Evolutionary conservation across 2,113 vertebrate genomes (phyloP).

Genomic region (Calonectris borealis): DNA sequence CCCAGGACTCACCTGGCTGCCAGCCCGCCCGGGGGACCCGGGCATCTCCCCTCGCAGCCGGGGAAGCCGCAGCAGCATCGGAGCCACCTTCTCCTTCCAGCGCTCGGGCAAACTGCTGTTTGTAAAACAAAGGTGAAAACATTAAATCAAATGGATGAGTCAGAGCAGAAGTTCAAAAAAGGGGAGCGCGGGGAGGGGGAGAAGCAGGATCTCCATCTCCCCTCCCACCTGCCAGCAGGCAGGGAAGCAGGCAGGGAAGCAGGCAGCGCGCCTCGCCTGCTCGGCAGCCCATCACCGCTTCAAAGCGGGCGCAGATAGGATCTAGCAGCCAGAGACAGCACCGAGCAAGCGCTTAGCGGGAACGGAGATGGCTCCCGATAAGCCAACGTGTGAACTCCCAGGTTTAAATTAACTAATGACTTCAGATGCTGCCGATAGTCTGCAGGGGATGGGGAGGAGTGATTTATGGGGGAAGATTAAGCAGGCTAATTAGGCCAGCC

Average conservation of each 20-base stretch:
- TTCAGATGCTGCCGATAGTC: slow-evolving; percentile 59
- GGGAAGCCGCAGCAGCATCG: not conserved
- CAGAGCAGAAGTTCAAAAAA: slow-evolving; percentile 54
- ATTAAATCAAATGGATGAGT: slow-evolving; percentile 42
- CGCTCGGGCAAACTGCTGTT: not conserved
- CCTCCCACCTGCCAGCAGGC: slow-evolving; percentile 37
- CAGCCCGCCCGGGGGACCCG: not conserved
- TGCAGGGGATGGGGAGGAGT: slow-evolving; percentile 51
- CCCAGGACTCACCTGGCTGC: slow-evolving; percentile 26
- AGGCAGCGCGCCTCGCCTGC: not conserved
- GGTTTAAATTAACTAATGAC: slow-evolving; percentile 66
- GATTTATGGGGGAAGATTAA: slow-evolving; percentile 63
- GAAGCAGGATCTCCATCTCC: not conserved
- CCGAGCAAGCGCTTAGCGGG: slow-evolving; percentile 17
- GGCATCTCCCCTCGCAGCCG: not conserved
- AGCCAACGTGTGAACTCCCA: slow-evolving; percentile 37
- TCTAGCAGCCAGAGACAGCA: not conserved
- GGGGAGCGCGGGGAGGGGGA: not conserved
- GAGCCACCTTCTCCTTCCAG: slow-evolving; percentile 16
- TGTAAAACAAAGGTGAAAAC: slow-evolving; percentile 31
- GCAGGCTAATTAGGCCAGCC: slow-evolving; percentile 40
- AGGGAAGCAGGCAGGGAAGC: not conserved
- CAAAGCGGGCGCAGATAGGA: slow-evolving; percentile 26
- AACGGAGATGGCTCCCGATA: slow-evolving; percentile 40
- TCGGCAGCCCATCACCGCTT: slow-evolving; percentile 27